Percentiles rank a stretch among this genome's conserved stretches.
Conservation (phyloP, 2,113 vertebrate genomes). For the Neodontobutis hainanensis region DNA sequence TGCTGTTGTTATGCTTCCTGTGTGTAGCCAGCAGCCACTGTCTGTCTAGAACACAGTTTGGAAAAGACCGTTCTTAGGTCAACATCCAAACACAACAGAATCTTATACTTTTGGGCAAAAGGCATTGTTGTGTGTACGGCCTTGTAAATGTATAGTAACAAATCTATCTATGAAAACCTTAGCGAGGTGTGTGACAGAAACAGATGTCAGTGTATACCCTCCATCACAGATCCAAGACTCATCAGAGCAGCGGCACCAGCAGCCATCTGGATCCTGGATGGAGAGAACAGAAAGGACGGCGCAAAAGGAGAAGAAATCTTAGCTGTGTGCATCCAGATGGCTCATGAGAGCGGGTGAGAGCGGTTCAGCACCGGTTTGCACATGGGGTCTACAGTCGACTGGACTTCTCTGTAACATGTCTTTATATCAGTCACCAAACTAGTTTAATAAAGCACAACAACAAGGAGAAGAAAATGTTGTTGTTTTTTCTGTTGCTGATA, state of each 20-base stretch:
- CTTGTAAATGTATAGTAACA: no score
- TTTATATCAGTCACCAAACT: constrained; percentile 21
- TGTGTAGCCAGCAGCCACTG: no score
- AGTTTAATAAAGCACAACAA: constrained; percentile 46
- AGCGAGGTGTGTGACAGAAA: no score
- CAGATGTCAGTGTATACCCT: no score
- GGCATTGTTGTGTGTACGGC: no score
- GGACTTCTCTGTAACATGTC: neutral
- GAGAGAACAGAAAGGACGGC: neutral
- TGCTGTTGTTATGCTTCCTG: no score
- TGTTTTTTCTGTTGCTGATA: constrained; percentile 54
- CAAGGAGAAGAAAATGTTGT: constrained; percentile 27
- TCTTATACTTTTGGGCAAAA: no score
- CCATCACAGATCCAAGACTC: constrained; percentile 16
- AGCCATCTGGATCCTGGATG: constrained; percentile 60
- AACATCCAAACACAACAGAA: no score
- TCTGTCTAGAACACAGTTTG: no score
- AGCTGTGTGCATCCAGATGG: constrained; percentile 65
- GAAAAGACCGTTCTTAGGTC: no score
- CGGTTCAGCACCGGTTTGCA: constrained; percentile 39
- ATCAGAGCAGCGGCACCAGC: constrained; percentile 48
- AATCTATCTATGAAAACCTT: no score
- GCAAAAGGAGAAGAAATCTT: constrained; percentile 35
- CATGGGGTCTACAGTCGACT: neutral
- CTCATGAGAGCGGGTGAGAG: constrained; percentile 65